A percentile compares a stretch with the other conserved stretches of the same genome.
These are phyloP conservation scores for Gymnothorax reevesii DNA, from an alignment of 2,797 vertebrate genomes.

Conservation along the genomic window DNA sequence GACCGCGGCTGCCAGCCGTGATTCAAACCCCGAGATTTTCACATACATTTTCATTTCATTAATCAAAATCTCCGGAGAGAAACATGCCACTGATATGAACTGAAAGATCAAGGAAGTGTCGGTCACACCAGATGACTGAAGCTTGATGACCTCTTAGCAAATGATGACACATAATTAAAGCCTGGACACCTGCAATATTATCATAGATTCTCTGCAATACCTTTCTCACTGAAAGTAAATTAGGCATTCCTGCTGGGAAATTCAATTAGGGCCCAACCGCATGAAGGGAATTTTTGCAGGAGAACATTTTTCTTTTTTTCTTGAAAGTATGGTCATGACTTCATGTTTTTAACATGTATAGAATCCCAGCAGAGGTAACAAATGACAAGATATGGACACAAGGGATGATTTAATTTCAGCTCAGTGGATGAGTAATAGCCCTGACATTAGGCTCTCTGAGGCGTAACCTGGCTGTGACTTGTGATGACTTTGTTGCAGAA, in stretches of 20 bases:
- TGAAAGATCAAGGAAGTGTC: slow-evolving; percentile 4
- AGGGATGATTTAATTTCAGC: too few relatives aligned
- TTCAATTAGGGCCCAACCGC: too few relatives aligned
- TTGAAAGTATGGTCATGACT: too few relatives aligned
- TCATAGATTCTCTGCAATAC: background rate
- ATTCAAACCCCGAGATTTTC: slow-evolving; percentile 66
- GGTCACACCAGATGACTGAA: background rate
- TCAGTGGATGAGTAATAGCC: too few relatives aligned
- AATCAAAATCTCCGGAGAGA: slow-evolving; percentile 58
- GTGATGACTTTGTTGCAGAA: too few relatives aligned
- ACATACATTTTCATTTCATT: slow-evolving; percentile 64
- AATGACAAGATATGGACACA: too few relatives aligned
- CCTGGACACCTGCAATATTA: background rate
- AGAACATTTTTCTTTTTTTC: too few relatives aligned
- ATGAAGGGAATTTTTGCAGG: too few relatives aligned
- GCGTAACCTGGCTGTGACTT: too few relatives aligned
- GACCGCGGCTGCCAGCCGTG: slow-evolving; percentile 61
- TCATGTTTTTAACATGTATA: too few relatives aligned
- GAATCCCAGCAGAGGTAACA: too few relatives aligned
- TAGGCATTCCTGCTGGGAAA: background rate
- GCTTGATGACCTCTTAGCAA: slow-evolving; percentile 8
- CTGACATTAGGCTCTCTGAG: too few relatives aligned
- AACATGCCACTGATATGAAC: background rate
- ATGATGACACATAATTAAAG: background rate
- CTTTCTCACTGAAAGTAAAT: background rate